Conservation (phyloP, 37 sponge, comb jelly and placozoan species). For the Spongilla lacustris region DNA sequence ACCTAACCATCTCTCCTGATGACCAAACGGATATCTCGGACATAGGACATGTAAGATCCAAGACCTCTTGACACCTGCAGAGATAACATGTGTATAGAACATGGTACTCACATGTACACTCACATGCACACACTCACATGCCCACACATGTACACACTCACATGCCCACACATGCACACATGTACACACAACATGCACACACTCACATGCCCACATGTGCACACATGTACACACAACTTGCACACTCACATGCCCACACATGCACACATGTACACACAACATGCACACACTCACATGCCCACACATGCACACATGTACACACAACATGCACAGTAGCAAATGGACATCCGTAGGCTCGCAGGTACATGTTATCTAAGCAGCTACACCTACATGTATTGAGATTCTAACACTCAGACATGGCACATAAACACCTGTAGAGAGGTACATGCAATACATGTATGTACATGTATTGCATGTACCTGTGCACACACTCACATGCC, state of each 20-base stretch:
- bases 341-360: too few species aligned
- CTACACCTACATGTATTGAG: neutral
- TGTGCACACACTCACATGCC: neutral
- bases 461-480: neutral
- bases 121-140: neutral
- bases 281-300: neutral
- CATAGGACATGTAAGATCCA: conserved; percentile 27
- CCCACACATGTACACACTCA: neutral
- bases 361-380: too few species aligned
- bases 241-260: neutral
- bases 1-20: conserved; percentile 45
- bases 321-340: neutral
- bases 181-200: too few species aligned
- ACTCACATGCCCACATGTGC: too few species aligned
- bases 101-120: neutral
- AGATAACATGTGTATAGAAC: too few species aligned
- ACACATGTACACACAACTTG: neutral
- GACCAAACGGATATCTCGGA: conserved; percentile 58
- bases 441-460: too few species aligned
- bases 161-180: too few species aligned
- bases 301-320: conserved; percentile 4
- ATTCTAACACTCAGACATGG: too few species aligned
- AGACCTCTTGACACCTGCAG: conserved; percentile 50
- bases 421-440: too few species aligned
- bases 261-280: neutral